Percentiles rank a stretch among this genome's conserved stretches.
Evolutionary conservation across 2,888 invertebrate genomes (phyloP).

Genomic region (Agonopterix arenella): DNA sequence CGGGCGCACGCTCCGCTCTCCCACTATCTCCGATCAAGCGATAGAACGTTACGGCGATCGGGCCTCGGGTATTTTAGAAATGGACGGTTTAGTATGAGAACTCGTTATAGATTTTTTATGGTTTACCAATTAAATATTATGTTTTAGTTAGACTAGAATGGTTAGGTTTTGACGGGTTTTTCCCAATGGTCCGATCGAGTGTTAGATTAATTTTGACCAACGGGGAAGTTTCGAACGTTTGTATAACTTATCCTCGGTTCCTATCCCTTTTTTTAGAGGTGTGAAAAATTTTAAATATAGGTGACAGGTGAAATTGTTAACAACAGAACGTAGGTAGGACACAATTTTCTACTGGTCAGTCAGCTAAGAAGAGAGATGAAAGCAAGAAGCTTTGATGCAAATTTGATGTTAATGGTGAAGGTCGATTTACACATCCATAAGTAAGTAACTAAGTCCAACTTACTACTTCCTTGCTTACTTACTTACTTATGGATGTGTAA

Average conservation of each 20-base stretch:
- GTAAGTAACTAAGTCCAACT: too few relatives aligned
- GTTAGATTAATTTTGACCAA: neutral
- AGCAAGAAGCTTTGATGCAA: too few relatives aligned
- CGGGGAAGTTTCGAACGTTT: neutral
- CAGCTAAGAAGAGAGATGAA: too few relatives aligned
- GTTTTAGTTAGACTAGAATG: neutral
- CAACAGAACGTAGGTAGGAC: too few relatives aligned
- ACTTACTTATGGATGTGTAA: too few relatives aligned
- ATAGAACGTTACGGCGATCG: conserved; percentile 39
- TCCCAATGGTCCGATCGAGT: neutral
- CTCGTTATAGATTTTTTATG: conserved; percentile 14
- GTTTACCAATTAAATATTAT: conserved; percentile 11
- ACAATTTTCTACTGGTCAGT: too few relatives aligned
- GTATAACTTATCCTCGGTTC: neutral
- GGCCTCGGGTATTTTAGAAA: conserved; percentile 35
- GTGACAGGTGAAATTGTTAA: too few relatives aligned
- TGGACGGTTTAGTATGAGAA: conserved; percentile 8
- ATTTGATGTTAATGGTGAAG: too few relatives aligned
- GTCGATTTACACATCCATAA: too few relatives aligned
- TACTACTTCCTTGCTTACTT: too few relatives aligned
- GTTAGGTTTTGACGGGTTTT: neutral
- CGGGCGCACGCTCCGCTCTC: conserved; percentile 49
- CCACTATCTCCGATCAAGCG: conserved; percentile 49
- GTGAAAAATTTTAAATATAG: too few relatives aligned
- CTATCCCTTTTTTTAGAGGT: too few relatives aligned